Conservation (phyloP, 2,113 vertebrate genomes). For the Phylloscopus whistleri region DNA sequence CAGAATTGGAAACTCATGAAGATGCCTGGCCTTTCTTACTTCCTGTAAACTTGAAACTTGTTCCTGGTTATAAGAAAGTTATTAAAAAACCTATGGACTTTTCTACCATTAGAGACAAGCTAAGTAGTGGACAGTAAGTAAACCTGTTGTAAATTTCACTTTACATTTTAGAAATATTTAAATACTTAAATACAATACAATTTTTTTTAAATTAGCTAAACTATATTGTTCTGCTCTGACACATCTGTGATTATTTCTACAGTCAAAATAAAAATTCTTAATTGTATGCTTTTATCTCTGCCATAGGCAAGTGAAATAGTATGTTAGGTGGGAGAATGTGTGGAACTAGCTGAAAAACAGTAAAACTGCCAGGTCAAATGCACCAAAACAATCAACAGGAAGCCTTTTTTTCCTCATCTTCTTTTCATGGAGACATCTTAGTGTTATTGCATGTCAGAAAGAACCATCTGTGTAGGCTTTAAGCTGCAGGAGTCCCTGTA, state of each 20-base stretch:
- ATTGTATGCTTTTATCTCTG: not conserved
- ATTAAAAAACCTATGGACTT: slow-evolving; percentile 99
- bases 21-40: slow-evolving; percentile 98
- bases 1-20: slow-evolving; percentile 95
- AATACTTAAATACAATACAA: not conserved
- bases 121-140: slow-evolving; percentile 90
- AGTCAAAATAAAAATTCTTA: not conserved
- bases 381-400: not conserved
- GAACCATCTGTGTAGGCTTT: not conserved
- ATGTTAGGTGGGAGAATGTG: not conserved
- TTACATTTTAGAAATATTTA: not conserved
- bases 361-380: not conserved
- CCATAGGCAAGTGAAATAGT: not conserved
- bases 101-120: slow-evolving; percentile 97
- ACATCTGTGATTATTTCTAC: not conserved
- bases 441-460: not conserved
- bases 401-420: not conserved
- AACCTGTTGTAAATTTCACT: not conserved
- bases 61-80: slow-evolving; percentile 97
- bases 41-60: slow-evolving; percentile 97
- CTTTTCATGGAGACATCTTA: not conserved
- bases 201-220: not conserved
- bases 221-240: not conserved
- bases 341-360: not conserved
- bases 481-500: not conserved